Evolutionary conservation across 2,797 vertebrate genomes (phyloP).

Genomic region (Mycteria americana): DNA sequence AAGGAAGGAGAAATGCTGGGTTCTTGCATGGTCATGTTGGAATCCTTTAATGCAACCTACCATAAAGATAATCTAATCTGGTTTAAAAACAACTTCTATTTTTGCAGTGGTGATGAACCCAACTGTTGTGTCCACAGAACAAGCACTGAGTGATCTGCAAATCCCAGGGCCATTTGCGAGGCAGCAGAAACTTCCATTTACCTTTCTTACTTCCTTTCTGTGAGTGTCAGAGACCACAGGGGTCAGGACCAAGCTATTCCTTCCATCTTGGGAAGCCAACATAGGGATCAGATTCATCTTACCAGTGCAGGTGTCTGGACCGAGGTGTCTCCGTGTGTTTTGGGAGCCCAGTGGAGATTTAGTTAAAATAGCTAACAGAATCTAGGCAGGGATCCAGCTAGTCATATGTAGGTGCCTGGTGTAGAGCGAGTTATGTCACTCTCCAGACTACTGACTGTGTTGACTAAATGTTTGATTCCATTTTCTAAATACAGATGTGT

Average conservation of each 20-base stretch:
- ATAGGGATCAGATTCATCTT: neutral
- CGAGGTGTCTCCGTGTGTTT: neutral
- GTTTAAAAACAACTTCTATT: neutral
- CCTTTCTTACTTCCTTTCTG: neutral
- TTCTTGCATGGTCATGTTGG: neutral
- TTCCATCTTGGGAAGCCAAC: neutral
- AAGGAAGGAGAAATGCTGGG: neutral
- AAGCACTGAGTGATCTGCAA: neutral
- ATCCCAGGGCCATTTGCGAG: neutral
- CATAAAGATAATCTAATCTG: neutral
- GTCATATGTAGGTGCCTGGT: neutral
- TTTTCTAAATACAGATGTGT: neutral
- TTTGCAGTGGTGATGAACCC: neutral
- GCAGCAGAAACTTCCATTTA: neutral
- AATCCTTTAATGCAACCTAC: neutral
- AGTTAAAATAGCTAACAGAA: neutral
- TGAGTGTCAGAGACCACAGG: neutral
- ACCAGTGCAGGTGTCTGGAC: neutral
- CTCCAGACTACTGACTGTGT: fast-evolving
- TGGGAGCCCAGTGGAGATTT: neutral
- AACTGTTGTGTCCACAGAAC: neutral
- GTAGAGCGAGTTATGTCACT: neutral
- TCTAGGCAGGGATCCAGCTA: neutral
- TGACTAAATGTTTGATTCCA: neutral
- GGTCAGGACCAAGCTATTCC: neutral